Evolutionary conservation across 2,797 vertebrate species (phyloP), one percentile per base, ranked within the genome.

Genomic region (Schizothorax lantsangensis): DNA sequence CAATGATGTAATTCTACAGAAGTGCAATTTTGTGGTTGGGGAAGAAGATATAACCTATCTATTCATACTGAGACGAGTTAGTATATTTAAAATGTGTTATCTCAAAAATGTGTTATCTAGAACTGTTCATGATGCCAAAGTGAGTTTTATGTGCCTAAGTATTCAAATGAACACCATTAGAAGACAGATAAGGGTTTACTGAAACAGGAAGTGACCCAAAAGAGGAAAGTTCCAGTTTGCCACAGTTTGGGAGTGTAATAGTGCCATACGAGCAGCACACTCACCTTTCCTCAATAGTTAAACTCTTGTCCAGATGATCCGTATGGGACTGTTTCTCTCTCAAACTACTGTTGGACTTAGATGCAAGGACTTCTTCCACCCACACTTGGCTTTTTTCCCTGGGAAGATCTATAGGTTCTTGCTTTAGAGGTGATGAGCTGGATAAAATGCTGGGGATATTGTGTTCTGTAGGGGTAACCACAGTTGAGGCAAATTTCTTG

Each of bases 401-500:
- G 17, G 59, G 81, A 71, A 52, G 15, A 62, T 15, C 64, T 21
- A 66, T 91, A 86, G 90, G 90, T 83, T 85, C 86, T 17, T n/a
- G 69, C 2, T 84, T 69, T 19, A 4, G 10, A 30, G 23, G 45
- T 59, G 78, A 38, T 57, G 57, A 80, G 15, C 47, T 83, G 52
- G 72, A 62, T 40, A 17, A 43, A 36, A 57, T 7, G 2, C 33
- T 72, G 19, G 14, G 2, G 40, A 36, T n/a, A 19, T 59, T 59
- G 62, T 84, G 45, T 12, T 68, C 47, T 69, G 47, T 19, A 36
- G 40, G 23, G 38, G 57, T 30, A 38, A 73, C 45, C 26, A 47
- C 4, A 52, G 6, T 30, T 59, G 84, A 43, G 38, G 83, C 84
- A 52, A 88, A 21, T 45, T 77, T 87, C 87, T 84, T 95, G 91